Base-by-base conservation (phyloP, 2,797 vertebrate genomes). In the Coracias cyanogaster region DNA sequence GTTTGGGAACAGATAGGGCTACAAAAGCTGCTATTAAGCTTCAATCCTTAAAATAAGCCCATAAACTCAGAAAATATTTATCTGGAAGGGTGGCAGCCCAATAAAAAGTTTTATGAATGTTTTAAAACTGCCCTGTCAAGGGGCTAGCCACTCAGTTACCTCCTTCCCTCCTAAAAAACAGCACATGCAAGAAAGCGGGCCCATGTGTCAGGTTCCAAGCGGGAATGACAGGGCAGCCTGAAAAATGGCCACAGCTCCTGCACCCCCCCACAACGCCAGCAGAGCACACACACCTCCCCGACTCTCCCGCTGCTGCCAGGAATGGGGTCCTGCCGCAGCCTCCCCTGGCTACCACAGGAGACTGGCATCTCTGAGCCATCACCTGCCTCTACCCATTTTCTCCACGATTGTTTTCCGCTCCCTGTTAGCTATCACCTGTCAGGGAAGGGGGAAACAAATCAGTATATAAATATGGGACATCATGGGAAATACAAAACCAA, bases 51-150 rank as follows among this genome's bases (percentile, higher is more conserved):
- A 98, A 98, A 97, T 93, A 97, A 97, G 92, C 93, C 94, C 91
- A 97, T 98, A 98, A 98, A 98, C 95, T 95, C 61, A 82, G 93
- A 97, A 98, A 98, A 98, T 97, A 98, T 98, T 98, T 98, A 97
- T 98, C 97, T 98, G 91, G 93, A 98, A 98, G 98, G 97, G 98
- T 98, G 97, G 98, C 93, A 97, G 98, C 71, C 96, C 96, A 96
- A 96, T 98, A 98, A 98, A 98, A 98, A 97, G 72, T 97, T 98
- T 98, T 98, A 98, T 95, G 95, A 96, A 97, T 91, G 96, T 96
- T 98, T 98, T 98, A 97, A 89, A 96, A 94, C 76, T 95, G 96
- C 95, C 96, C 96, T 89, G 90, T 97, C 97, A 97, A 96, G 96
- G 92, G 97, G 91, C 94, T 97, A 94, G 96, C 93, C 52, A 28